Conservation (phyloP, 1,140 invertebrate genomes). For the Pseudomyrmex cubaensis region DNA sequence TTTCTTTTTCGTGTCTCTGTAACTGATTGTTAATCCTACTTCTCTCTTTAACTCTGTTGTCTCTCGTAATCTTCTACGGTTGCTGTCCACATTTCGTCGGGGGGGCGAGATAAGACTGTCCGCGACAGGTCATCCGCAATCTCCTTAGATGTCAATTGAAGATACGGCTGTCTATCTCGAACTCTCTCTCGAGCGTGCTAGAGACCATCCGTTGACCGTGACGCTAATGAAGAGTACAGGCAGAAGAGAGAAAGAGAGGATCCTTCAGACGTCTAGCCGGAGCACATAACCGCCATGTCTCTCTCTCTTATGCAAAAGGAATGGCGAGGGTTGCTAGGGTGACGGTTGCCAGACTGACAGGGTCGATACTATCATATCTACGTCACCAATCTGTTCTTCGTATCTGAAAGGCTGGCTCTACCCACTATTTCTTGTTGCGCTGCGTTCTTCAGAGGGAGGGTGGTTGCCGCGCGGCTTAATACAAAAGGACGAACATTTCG, state of each 20-base stretch:
- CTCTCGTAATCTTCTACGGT: background rate
- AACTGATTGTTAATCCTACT: background rate
- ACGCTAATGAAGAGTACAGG: conserved; percentile 57
- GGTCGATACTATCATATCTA: conserved; percentile 75
- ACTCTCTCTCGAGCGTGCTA: conserved; percentile 39
- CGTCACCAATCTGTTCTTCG: conserved; percentile 70
- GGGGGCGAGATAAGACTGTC: background rate
- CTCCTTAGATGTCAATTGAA: background rate
- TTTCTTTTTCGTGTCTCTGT: background rate
- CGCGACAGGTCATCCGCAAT: conserved; percentile 11
- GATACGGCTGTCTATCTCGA: background rate
- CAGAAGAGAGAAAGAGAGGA: conserved; percentile 17
- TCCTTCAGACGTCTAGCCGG: conserved; percentile 2
- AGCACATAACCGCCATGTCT: conserved; percentile 39
- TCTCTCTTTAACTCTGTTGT: background rate
- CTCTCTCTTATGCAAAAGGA: conserved; percentile 72
- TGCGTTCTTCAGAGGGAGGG: background rate
- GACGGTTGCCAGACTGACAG: conserved; percentile 66
- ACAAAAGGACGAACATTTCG: background rate
- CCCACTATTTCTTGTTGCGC: conserved; percentile 8
- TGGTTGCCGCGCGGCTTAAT: background rate
- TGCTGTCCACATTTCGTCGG: background rate
- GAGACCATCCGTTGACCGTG: conserved; percentile 32
- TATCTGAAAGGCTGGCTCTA: background rate
- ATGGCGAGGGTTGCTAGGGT: conserved; percentile 75